Percentiles rank a stretch among this genome's conserved stretches.
phyloP scores from a whole-genome alignment of 1,140 invertebrate genomes.

The Hyphantria cunea region DNA sequence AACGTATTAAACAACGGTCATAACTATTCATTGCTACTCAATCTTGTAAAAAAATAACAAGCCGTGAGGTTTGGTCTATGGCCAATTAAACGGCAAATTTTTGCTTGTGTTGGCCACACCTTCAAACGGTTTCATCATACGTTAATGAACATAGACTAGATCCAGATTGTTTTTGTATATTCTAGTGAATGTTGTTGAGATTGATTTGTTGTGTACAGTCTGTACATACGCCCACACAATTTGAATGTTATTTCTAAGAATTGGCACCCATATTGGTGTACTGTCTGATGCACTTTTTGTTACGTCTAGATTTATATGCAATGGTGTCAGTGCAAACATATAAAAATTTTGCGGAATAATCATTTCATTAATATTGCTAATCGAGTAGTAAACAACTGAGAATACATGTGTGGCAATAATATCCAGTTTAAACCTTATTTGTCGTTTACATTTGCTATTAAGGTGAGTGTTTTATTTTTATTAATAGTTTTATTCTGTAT shows the following conservation, averaged over 20 bases:
- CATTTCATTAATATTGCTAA: too few species aligned
- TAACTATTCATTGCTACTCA: conserved; percentile 11
- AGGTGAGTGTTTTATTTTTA: too few species aligned
- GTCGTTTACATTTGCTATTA: too few species aligned
- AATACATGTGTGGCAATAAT: too few species aligned
- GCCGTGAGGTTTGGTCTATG: not conserved
- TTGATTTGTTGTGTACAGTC: too few species aligned
- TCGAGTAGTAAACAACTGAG: too few species aligned
- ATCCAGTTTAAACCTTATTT: too few species aligned
- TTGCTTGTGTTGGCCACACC: conserved; percentile 9
- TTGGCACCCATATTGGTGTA: not conserved
- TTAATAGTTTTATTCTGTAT: too few species aligned
- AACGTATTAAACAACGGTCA: conserved; percentile 6
- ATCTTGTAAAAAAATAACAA: conserved; percentile 15
- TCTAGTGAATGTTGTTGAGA: not conserved
- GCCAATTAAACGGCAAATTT: conserved; percentile 19
- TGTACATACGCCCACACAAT: not conserved
- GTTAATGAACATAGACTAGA: not conserved
- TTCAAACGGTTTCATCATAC: conserved; percentile 18
- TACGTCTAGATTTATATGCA: not conserved
- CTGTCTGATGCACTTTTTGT: conserved; percentile 7
- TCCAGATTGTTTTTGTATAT: not conserved
- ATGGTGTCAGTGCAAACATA: not conserved
- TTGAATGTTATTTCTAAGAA: conserved; percentile 1
- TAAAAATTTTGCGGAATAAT: not conserved